Base-by-base conservation (phyloP, 2,113 vertebrate genomes). In the Trinectes maculatus region DNA sequence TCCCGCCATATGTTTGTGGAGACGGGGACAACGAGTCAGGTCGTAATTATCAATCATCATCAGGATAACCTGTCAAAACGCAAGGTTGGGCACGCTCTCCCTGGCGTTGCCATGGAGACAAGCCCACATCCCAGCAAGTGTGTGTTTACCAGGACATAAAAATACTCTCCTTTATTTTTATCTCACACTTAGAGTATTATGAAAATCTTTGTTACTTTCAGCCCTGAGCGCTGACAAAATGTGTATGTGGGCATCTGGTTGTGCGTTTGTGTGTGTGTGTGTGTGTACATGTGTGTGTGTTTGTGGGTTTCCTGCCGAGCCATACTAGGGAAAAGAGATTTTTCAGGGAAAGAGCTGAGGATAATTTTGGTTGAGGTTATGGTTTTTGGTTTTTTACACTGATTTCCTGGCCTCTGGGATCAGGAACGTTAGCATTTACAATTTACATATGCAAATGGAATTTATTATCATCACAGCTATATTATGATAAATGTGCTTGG, bases 41-140 rank as follows among this genome's bases (percentile, higher is more conserved):
- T 90, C 82, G 84, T 87, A 91, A 91, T 91, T 89, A 87, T 91
- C 89, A 91, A 90, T 90, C 90, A 89, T 84, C 86, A 90, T 91
- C 89, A 88, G 80, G 58, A 82, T 63, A 73, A 71, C 24, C 81
- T 82, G 85, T 89, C 83, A 87, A 77, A 86, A 84, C n/a, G 73
- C 77, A 42, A 51, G 44, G 73, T 54, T 29, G 54, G 79, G 77
- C 84, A 86, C 39, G 26, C 83, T 88, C 74, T 26, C 77, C 73
- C 79, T 86, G 21, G 57, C 3, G 89, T 90, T 87, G 81, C 90
- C 88, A 89, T 90, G 90, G 89, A 85, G 87, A 89, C 86, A 80
- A 80, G 76, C 85, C 71, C 76, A 87, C 81, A 76, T 87, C 73
- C 72, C 59, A 52, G 74, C 70, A 44, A 84, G 70, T 73, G 73